Evolutionary conservation across 1,140 invertebrate species (phyloP), one percentile per base, ranked within the genome.

Genomic region (Diabrotica virgifera): DNA sequence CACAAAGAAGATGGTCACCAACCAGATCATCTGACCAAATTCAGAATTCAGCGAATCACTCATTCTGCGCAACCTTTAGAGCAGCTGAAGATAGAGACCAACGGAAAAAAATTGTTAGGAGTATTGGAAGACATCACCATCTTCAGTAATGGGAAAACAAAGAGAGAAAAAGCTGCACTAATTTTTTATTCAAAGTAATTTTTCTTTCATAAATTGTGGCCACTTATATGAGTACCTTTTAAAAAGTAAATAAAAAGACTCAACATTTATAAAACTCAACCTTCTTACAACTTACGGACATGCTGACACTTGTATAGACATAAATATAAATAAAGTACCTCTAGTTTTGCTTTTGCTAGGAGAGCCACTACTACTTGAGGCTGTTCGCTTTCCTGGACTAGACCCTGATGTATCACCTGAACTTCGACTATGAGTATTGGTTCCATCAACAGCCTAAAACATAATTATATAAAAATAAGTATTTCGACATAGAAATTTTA

Each of bases 341-440:
- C 86, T 82, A 59, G 84, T 87, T 77, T 87, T 86, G 76, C 88
- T 90, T 83, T 91, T 92, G 64, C 89, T 92, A 0, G 90, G 90
- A 4, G 90, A 91, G 8, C 91, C 91, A 61, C 90, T 92, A 46
- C 91, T 92, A 70, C 90, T 79, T 8, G 77, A 79, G 24, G 74
- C 76, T 7, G 76, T 93, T 65, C 91, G 82, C 79, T 94, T 94
- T 0, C 91, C 90, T 0, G 91, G 91, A 71, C 90, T 92, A 13
- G 93, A 82, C 68, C 90, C 92, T 7, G 90, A 92, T 9, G 89
- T 90, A 46, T 90, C 92, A 76, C 92, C 91, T 0, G 91, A 86
- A 78, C 91, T 93, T 77, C 93, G 91, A 37, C 91, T 92, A 0
- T 92, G 91, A 72, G 90, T 93, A 67, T 79, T 72, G 72, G 80